Evolutionary conservation across 2,888 invertebrate genomes (phyloP).

Genomic region (Deroplatys truncata): DNA sequence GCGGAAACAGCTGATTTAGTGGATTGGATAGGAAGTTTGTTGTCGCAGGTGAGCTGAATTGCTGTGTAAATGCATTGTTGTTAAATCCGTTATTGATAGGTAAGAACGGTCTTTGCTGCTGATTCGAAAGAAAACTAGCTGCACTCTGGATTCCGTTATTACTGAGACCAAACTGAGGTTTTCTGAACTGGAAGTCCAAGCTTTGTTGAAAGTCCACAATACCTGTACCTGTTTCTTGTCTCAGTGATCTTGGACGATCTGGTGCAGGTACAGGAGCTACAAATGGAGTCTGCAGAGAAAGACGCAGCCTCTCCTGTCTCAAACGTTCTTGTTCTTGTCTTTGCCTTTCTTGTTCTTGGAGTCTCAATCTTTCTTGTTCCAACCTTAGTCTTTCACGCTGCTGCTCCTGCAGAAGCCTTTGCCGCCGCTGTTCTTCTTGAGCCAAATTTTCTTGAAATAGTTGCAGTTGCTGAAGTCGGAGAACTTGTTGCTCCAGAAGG

Average conservation of each 20-base stretch:
- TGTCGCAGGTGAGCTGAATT: neutral
- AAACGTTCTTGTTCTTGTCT: slow-evolving; percentile 37
- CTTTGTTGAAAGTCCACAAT: slow-evolving; percentile 49
- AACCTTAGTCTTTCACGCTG: slow-evolving; percentile 38
- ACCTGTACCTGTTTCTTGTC: slow-evolving; percentile 47
- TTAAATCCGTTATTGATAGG: neutral
- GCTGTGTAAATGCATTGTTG: neutral
- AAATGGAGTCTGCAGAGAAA: neutral
- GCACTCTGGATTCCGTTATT: neutral
- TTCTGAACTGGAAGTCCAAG: slow-evolving; percentile 41
- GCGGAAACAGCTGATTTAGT: neutral
- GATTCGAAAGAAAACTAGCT: neutral
- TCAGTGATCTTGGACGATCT: slow-evolving; percentile 32
- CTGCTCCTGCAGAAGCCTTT: slow-evolving; percentile 38
- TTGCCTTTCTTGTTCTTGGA: slow-evolving; percentile 20
- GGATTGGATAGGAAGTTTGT: neutral
- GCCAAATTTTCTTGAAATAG: slow-evolving; percentile 42
- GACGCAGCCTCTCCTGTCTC: neutral
- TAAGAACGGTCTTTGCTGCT: neutral
- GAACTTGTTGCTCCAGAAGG: slow-evolving; percentile 65
- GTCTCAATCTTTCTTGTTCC: slow-evolving; percentile 28
- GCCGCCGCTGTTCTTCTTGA: slow-evolving; percentile 42
- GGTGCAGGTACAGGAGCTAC: slow-evolving; percentile 19
- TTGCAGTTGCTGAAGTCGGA: slow-evolving; percentile 53
- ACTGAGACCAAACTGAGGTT: slow-evolving; percentile 23